phyloP scores from a whole-genome alignment of 1,140 invertebrate genomes.

The Phymorhynchus buccinoides region DNA sequence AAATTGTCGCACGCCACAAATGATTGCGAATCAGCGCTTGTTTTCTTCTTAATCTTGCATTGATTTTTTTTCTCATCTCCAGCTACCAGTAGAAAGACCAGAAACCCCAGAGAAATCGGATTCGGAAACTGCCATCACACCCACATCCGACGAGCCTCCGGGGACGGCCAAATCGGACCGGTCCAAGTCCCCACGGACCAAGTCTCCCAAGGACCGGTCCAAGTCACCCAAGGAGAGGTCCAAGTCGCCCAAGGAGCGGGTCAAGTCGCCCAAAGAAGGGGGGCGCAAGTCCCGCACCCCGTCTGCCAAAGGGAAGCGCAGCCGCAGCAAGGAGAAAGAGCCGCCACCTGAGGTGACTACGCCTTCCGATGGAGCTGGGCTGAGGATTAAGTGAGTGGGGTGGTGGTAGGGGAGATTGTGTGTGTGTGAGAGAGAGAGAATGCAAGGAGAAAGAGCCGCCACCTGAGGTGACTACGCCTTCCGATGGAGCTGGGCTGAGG shows the following conservation, averaged over 20 bases:
- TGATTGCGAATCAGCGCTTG: no score
- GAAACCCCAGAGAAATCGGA: constrained; percentile 55
- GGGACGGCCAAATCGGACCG: constrained; percentile 49
- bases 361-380: constrained; percentile 22
- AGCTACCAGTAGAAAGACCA: constrained; percentile 63
- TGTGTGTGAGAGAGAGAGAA: no score
- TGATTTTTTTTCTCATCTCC: no score
- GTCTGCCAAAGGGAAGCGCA: constrained; percentile 60
- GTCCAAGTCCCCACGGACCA: constrained; percentile 54
- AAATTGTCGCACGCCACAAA: no score
- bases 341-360: constrained; percentile 23
- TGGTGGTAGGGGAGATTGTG: no score
- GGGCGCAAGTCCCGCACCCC: constrained; percentile 58
- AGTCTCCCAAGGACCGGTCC: constrained; percentile 52
- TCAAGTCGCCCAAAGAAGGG: constrained; percentile 63
- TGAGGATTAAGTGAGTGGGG: constrained; percentile 36
- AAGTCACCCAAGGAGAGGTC: constrained; percentile 62
- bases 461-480: no score
- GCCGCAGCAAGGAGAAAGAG: constrained; percentile 59
- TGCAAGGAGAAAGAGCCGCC: no score
- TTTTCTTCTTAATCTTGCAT: no score
- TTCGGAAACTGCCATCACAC: constrained; percentile 47
- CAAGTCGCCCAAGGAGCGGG: constrained; percentile 50
- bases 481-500: no score
- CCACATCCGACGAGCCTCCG: constrained; percentile 46